Percentiles rank a stretch among this genome's conserved stretches.
These are phyloP conservation scores for Chamaetylas fuelleborni DNA, from an alignment of 2,113 vertebrate species.

Conservation along the genomic window DNA sequence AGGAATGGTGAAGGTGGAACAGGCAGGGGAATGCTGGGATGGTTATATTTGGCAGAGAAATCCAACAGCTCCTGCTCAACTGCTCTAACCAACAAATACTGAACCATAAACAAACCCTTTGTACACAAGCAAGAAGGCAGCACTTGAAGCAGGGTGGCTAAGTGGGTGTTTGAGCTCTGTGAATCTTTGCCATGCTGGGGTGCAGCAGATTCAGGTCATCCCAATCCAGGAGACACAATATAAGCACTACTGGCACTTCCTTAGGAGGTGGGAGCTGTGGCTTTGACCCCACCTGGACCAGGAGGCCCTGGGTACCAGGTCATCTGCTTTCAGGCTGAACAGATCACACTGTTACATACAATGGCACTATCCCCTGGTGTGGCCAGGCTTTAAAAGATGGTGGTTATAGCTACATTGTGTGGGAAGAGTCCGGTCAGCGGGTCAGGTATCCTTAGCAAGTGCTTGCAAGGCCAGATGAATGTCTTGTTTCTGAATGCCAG, in stretches of 20 bases:
- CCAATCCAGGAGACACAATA: neutral
- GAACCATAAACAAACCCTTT: neutral
- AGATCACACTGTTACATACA: rapidly evolving
- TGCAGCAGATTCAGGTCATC: neutral
- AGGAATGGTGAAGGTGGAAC: neutral
- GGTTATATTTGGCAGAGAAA: neutral
- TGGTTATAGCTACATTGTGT: neutral
- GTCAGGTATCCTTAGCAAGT: neutral
- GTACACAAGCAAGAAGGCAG: neutral
- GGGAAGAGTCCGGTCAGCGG: neutral
- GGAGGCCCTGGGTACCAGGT: neutral
- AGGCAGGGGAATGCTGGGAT: neutral
- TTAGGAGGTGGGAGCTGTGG: neutral
- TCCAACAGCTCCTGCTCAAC: neutral
- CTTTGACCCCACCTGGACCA: neutral
- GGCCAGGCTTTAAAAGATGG: neutral
- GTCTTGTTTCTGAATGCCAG: neutral
- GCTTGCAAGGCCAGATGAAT: neutral
- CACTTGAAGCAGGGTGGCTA: neutral
- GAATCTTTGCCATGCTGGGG: neutral
- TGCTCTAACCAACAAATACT: neutral
- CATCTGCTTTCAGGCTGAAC: neutral
- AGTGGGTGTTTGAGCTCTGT: neutral
- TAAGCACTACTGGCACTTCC: neutral
- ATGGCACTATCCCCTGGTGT: rapidly evolving